Evolutionary conservation across 2,797 vertebrate genomes (phyloP).

Genomic region (Miichthys miiuy): DNA sequence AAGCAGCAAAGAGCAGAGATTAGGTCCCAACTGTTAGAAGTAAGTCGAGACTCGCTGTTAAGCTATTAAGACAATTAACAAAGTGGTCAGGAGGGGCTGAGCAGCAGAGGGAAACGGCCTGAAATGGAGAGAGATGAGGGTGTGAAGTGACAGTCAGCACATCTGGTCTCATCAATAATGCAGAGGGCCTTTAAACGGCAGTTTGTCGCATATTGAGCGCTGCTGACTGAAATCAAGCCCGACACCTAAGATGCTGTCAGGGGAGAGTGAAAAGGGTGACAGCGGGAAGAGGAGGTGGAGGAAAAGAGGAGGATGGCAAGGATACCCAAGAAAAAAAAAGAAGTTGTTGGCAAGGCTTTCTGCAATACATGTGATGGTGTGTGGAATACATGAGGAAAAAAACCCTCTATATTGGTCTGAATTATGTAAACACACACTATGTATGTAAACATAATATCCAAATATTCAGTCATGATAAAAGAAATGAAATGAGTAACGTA

Average conservation of each 20-base stretch:
- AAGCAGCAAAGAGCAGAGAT: conserved; percentile 32
- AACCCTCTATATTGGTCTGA: neutral
- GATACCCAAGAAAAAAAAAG: conserved; percentile 13
- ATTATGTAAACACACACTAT: neutral
- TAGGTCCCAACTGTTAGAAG: conserved; percentile 55
- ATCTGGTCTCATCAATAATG: conserved; percentile 89
- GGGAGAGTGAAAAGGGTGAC: conserved; percentile 73
- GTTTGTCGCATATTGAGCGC: conserved; percentile 86
- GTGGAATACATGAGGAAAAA: neutral
- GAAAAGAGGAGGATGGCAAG: neutral
- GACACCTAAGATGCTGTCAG: conserved; percentile 80
- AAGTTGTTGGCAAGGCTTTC: conserved; percentile 8
- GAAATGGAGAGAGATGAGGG: conserved; percentile 74
- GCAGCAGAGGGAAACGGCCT: conserved; percentile 55
- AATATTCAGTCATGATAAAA: neutral
- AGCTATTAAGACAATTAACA: conserved; percentile 81
- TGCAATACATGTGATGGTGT: neutral
- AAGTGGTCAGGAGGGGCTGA: conserved; percentile 73
- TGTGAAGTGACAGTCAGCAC: conserved; percentile 89
- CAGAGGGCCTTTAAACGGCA: conserved; percentile 85
- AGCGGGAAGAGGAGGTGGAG: conserved; percentile 31
- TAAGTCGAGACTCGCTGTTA: conserved; percentile 70
- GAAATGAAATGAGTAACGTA: accelerated
- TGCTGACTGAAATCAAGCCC: conserved; percentile 83
- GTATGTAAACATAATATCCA: neutral